Base-by-base conservation (phyloP, 2,113 vertebrate genomes). In the Daboia siamensis region DNA sequence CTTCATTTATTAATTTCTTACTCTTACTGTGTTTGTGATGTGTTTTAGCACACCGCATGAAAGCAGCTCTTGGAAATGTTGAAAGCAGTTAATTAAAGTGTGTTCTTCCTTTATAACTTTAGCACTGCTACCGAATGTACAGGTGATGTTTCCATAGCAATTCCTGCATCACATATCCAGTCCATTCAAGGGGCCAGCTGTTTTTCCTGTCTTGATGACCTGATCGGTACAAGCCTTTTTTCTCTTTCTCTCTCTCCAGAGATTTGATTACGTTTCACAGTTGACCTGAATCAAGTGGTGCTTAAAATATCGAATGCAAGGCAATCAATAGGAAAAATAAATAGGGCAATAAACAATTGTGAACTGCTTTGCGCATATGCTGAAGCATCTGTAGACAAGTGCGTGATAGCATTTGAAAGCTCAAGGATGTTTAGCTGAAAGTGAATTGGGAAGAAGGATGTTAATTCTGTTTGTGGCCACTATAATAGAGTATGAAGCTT, bases 71-170 rank as follows among this genome's bases (percentile, higher is more conserved):
- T 24, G 33, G 3, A 92, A 93, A 87, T 93, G 55, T 48, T 46
- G 55, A 57, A 61, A 92, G 87, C 3, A 39, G 39, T 90, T 93
- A 90, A 88, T 26, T 91, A 84, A 86, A 93, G 90, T 0, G 0
- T 87, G 59, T 1, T 93, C 23, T 89, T 90, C 93, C 90, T 44
- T 89, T 90, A 84, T 51, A 46, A 61, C 15, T 91, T 59, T 54
- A 87, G 48, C 85, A 84, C 88, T 93, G 89, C 94, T 89, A 92
- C 17, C 69, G 80, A 87, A 26, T 5, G 2, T 90, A 39, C 90
- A 89, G 90, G 89, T 95, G 88, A 26, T 95, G n/a, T 94, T 94
- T 93, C 89, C 89, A 95, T 93, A 94, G 87, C 20, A 90, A 90
- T 90, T 7, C 10, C 51, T 0, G 5, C 23, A 89, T 93, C 74